Base-by-base conservation (phyloP, 2,797 vertebrate genomes). In the Sciaenops ocellatus region DNA sequence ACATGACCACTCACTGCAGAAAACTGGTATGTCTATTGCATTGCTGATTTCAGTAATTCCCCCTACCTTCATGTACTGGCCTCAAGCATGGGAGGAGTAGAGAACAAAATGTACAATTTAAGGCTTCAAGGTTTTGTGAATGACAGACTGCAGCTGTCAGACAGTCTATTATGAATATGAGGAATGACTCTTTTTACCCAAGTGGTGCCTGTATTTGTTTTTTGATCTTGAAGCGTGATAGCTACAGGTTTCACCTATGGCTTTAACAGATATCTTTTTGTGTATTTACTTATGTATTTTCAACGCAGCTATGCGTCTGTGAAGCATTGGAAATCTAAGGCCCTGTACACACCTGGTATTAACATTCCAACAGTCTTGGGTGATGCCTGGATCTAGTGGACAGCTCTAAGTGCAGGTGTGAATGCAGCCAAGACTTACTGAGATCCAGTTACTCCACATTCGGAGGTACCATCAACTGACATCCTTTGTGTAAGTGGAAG, bases 231-330 rank as follows among this genome's bases (percentile, higher is more conserved):
- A 59, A 61, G 41, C 38, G 52, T 18, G 44, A 26, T 18, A 26
- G n/a, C 42, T 44, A 15, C 48, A 38, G 41, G n/a, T 56, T 72
- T 59, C 18, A 63, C 8, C 48, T 72, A 30, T 69, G 46, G 34
- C 51, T 69, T 54, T 18, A 5, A 15, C 22, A 34, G 18, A 7
- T 22, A 17, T 15, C 1, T 69, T 13, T 59, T 38, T 28, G 3
- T 20, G 3, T 51, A 62, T 38, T 18, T n/a, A 62, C 30, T 28
- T n/a, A 18, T 50, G 47, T 24, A 55, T 72, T 46, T 76, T n/a
- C 1, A 10, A 68, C 24, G 56, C 5, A 47, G 3, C 18, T 11
- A 2, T 56, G n/a, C 51, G 24, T 38, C 38, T 52, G 20, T 54
- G 22, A 55, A 50, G 6, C 34, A 52, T n/a, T 52, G 5, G 12